phyloP scores from a whole-genome alignment of 2,888 invertebrate genomes.

The Hydrotaea cyrtoneurina region DNA sequence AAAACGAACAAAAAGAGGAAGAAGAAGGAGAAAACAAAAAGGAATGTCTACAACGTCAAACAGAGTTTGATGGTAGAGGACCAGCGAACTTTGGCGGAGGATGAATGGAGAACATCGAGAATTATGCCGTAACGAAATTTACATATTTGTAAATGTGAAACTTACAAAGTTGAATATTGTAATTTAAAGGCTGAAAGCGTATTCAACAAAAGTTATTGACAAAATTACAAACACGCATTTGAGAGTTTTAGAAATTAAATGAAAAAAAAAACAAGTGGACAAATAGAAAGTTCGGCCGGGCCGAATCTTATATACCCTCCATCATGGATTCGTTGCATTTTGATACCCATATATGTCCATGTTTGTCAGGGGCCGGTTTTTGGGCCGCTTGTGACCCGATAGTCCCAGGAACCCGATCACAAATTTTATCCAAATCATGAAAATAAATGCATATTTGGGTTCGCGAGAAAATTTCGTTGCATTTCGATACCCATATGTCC shows the following conservation, averaged over 20 bases:
- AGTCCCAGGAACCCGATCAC: too few relatives aligned
- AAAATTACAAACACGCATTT: background rate
- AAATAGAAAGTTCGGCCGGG: too few relatives aligned
- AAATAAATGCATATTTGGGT: too few relatives aligned
- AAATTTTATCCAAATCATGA: too few relatives aligned
- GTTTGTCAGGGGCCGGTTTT: too few relatives aligned
- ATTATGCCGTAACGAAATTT: background rate
- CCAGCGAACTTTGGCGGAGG: background rate
- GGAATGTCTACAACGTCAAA: background rate
- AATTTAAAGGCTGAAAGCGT: background rate
- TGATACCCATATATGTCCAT: too few relatives aligned
- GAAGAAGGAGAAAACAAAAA: background rate
- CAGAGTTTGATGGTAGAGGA: background rate
- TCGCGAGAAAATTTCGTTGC: too few relatives aligned
- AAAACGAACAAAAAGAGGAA: background rate
- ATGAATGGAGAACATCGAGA: background rate
- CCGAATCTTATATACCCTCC: too few relatives aligned
- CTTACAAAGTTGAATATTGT: background rate
- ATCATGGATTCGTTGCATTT: too few relatives aligned
- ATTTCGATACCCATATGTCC: too few relatives aligned
- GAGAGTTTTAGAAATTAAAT: background rate
- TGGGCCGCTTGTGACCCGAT: too few relatives aligned
- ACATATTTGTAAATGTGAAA: background rate
- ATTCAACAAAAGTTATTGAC: background rate
- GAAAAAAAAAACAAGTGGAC: background rate